A percentile compares a stretch with the other conserved stretches of the same genome.
These are phyloP conservation scores for Orius laevigatus DNA, from an alignment of 1,140 invertebrate species.

Conservation along the genomic window DNA sequence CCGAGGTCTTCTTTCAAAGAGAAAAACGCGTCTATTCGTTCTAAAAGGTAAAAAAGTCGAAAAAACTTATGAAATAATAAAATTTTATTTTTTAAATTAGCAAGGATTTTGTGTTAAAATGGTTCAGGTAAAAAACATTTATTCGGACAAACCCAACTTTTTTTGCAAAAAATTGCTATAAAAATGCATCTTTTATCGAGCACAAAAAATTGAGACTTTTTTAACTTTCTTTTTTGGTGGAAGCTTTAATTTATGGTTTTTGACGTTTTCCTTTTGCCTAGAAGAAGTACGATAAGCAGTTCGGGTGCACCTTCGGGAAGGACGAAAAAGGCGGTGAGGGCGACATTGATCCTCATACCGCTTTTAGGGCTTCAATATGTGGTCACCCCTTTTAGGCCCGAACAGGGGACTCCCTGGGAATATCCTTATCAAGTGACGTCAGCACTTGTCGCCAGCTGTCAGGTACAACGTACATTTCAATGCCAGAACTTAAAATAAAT, in stretches of 20 bases:
- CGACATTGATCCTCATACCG: conserved; percentile 62
- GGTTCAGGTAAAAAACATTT: too few species aligned
- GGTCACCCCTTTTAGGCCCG: conserved; percentile 72
- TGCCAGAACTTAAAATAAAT: too few species aligned
- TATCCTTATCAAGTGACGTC: conserved; percentile 65
- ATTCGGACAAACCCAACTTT: too few species aligned
- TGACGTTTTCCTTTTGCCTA: neutral
- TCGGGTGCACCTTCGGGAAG: conserved; percentile 13
- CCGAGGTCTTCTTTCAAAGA: conserved; percentile 22
- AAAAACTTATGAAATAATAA: too few species aligned
- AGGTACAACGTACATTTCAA: conserved; percentile 36
- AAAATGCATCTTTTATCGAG: too few species aligned
- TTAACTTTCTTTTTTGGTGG: too few species aligned
- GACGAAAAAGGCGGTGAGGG: conserved; percentile 34
- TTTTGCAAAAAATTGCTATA: too few species aligned
- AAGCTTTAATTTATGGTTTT: too few species aligned
- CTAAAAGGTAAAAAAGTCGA: conserved; percentile 16
- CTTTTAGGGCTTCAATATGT: conserved; percentile 71
- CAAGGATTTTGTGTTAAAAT: too few species aligned
- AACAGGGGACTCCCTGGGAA: conserved; percentile 47
- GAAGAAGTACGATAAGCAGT: conserved; percentile 8
- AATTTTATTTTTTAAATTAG: neutral
- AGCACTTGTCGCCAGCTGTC: conserved; percentile 69
- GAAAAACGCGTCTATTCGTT: conserved; percentile 18
- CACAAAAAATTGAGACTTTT: too few species aligned